These are phyloP conservation scores for Chroicocephalus ridibundus DNA, from an alignment of 2,113 vertebrate species.

Conservation along the genomic window DNA sequence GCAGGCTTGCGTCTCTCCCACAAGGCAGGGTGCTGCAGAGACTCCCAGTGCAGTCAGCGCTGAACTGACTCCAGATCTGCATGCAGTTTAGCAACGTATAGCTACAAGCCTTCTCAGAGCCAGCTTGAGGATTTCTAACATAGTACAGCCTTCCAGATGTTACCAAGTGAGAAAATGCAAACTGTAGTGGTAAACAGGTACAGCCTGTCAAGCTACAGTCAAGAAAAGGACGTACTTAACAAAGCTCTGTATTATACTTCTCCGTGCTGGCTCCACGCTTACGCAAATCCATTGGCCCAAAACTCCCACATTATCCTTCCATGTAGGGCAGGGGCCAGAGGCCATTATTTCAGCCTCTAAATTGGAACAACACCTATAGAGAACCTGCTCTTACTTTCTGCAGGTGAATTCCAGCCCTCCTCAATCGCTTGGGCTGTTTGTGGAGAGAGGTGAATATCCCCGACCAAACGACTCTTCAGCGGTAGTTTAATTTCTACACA, in stretches of 20 bases:
- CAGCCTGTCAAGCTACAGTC: neutral
- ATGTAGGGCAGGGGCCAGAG: neutral
- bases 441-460: neutral
- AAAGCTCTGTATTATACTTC: neutral
- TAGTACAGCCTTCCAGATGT: neutral
- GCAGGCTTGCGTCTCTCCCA: neutral
- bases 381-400: neutral
- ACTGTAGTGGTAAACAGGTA: neutral
- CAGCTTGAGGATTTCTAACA: neutral
- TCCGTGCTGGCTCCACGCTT: neutral
- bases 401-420: slow-evolving; percentile 14
- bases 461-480: neutral
- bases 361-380: neutral
- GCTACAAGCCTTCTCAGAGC: neutral
- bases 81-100: neutral
- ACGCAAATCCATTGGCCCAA: neutral
- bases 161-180: neutral
- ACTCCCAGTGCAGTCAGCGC: neutral
- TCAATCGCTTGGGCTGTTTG: slow-evolving; percentile 11
- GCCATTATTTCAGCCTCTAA: slow-evolving; percentile 2
- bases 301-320: neutral
- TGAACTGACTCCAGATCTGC: neutral
- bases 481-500: slow-evolving; percentile 51
- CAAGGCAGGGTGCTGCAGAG: neutral
- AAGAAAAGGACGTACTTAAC: neutral